Evolutionary conservation across 2,797 vertebrate genomes (phyloP), one percentile per base, ranked within the genome.

Genomic region (Onychomys torridus): DNA sequence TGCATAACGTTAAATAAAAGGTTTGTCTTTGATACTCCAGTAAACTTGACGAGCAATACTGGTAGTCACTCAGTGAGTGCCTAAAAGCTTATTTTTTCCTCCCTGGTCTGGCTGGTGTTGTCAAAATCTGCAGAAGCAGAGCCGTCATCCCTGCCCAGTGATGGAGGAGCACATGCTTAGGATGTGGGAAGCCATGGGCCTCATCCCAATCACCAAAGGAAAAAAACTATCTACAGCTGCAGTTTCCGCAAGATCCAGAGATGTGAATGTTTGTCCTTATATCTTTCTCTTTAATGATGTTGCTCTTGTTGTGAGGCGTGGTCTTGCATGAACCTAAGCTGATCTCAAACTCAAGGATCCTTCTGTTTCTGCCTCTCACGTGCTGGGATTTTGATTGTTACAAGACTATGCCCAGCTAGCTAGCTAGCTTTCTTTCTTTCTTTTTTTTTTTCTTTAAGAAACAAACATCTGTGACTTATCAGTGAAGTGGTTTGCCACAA

Each of bases 11-110:
- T 86, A 52, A 69, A 52, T 73, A 52, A 40, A 17, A 90, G 21
- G n/a, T 93, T 92, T 93, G n/a, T 57, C 94, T 94, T 94, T 61
- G 63, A 81, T 67, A n/a, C n/a, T n/a, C n/a, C n/a, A n/a, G n/a
- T n/a, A n/a, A n/a, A n/a, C n/a, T 37, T 93, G 17, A 37, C 43
- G 37, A 27, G 85, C 95, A 86, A 67, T 49, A 63, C 37, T 79
- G 14, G 59, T 59, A 4, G 67, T 79, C 65, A 73, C 32, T 89
- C 37, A 71, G 21, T 75, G 29, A 57, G 55, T 59, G 34, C 14
- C 49, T 71, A 71, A 81, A 90, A 90, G 34, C 63, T 2, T 6
- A n/a, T 89, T 85, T 81, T 75, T 32, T 96, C 55, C 10, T 81
- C 67, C 25, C 40, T 84, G 65, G 46, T 93, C 6, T 88, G 16